Evolutionary conservation across 2,797 vertebrate genomes (phyloP), one percentile per base, ranked within the genome.

Genomic region (Naso thynnoides): DNA sequence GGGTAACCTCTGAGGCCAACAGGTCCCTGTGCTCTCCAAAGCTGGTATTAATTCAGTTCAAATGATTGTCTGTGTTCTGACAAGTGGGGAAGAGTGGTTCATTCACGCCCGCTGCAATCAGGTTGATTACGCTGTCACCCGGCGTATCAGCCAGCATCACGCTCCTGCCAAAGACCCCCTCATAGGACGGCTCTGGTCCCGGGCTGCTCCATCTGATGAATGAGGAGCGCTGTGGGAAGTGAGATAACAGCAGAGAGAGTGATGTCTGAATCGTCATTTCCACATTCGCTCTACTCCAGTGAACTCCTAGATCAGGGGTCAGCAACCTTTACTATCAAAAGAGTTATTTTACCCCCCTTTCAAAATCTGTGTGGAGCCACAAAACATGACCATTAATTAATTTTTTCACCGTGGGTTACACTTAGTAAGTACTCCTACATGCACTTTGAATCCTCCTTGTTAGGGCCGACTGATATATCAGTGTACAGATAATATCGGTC

Each of bases 221-320:
- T 56, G 72, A 54, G n/a, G 29, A 33, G 16, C 2, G 6, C 38
- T 36, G 52, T 39, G 21, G 58, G 21, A 27, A 15, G 41, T 3
- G 49, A 48, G 76, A 63, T 64, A 39, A 64, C 24, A 57, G 65
- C 70, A 33, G 60, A 47, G 42, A 16, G 55, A 56, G 71, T 3
- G 69, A 59, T 39, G 57, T 52, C 58, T 79, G 79, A 86, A 44
- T 79, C 47, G 80, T 84, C 67, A 49, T 31, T 44, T 70, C 41
- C 50, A 52, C 81, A 33, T 61, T 26, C 23, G 5, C 47, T 21
- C 16, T 31, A 5, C 36, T 42, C 21, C 16, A 44, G 36, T 49
- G 23, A 18, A 44, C 50, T 45, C 24, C 27, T 41, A 15, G 62
- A 39, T 72, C 36, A 71, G 47, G n/a, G n/a, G n/a, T n/a, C n/a